Evolutionary conservation across 2,888 invertebrate genomes (phyloP).

Genomic region (Amphipyra berbera): DNA sequence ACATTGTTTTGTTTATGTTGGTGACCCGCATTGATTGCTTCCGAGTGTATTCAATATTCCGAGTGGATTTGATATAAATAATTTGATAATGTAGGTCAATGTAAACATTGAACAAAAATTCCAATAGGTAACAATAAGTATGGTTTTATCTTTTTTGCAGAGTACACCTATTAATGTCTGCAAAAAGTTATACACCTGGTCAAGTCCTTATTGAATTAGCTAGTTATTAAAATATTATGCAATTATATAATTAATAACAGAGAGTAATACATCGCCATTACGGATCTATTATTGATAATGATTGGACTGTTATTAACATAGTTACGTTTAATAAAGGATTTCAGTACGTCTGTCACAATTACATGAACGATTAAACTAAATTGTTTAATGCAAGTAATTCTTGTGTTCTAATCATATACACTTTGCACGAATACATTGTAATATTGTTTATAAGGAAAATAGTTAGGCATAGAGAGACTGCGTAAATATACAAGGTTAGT

Average conservation of each 20-base stretch:
- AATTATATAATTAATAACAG: conserved; percentile 39
- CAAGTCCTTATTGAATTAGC: conserved; percentile 30
- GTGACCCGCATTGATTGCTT: too few relatives aligned
- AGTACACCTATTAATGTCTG: too few relatives aligned
- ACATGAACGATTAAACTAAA: conserved; percentile 22
- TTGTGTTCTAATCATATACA: conserved; percentile 17
- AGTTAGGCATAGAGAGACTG: too few relatives aligned
- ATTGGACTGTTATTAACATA: conserved; percentile 18
- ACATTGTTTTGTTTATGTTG: too few relatives aligned
- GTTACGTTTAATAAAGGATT: conserved; percentile 26
- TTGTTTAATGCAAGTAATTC: conserved; percentile 15
- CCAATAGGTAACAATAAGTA: too few relatives aligned
- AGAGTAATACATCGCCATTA: conserved; percentile 35
- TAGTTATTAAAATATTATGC: conserved; percentile 35
- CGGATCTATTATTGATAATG: conserved; percentile 18
- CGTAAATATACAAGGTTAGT: too few relatives aligned
- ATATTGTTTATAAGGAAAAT: conserved; percentile 8
- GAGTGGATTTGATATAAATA: too few relatives aligned
- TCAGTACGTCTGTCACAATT: conserved; percentile 27
- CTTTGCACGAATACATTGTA: neutral
- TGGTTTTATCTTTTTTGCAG: too few relatives aligned
- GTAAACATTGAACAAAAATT: too few relatives aligned
- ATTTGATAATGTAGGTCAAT: too few relatives aligned
- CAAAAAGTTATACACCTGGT: too few relatives aligned
- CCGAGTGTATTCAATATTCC: too few relatives aligned